Base-by-base conservation (phyloP, 2,888 invertebrate species). In the Eristalis intricaria region DNA sequence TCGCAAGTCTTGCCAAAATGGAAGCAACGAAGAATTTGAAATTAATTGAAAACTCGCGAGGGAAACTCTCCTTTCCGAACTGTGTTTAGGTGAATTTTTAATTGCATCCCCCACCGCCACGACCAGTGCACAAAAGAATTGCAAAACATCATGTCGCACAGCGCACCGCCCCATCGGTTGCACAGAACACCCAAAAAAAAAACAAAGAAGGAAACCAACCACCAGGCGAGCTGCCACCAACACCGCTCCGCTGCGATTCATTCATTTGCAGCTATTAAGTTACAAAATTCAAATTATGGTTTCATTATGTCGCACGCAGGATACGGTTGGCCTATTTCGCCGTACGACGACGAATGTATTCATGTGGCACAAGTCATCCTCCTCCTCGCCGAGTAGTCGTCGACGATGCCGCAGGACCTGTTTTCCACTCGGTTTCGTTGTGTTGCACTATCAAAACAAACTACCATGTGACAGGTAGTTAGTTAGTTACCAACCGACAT, bases 231-330 rank as follows among this genome's bases (percentile, higher is more conserved):
- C n/a, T 4, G 43, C 50, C 50, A 50, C 50, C 15, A 43, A 4
- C 15, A 19, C 15, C n/a, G 63, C 23, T 35, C 22, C 32, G 26
- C 70, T 60, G 71, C 75, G 75, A 79, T 83, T 82, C 83, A 79
- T 83, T 82, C 83, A 83, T 87, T 87, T 79, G 79, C 78, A 76
- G 71, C 83, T 83, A 83, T 87, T 87, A 87, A 87, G 82, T 87
- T 87, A 87, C 75, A 50, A 87, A 87, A 83, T 87, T 87, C 86
- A 83, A 87, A 87, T 87, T 83, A 83, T 76, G 79, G 66, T 83
- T 79, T 78, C 79, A 76, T 87, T 83, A 83, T 76, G 64, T 38
- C 56, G 68, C 50, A 87, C 63, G 71, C 78, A 78, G 61, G 26
- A 71, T 78, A 71, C 22, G 70, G 71, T 32, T 76, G 83, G 79